Evolutionary conservation across 1,140 invertebrate genomes (phyloP).

Genomic region (Sesamia nonagrioides): DNA sequence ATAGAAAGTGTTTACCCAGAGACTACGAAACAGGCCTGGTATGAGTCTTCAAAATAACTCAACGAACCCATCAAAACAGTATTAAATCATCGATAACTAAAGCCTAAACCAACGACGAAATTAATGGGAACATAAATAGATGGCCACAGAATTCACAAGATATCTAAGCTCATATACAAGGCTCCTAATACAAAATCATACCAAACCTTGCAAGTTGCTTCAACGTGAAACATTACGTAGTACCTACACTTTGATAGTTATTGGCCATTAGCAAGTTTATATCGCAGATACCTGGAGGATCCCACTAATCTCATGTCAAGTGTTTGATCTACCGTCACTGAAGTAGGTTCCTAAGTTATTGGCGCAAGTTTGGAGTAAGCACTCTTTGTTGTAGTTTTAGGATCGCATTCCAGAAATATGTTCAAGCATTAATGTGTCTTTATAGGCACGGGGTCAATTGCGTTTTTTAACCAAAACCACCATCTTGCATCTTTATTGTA

Average conservation of each 20-base stretch:
- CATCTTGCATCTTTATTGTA: too few species aligned
- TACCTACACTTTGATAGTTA: constrained; percentile 30
- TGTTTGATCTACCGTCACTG: constrained; percentile 17
- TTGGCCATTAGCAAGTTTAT: constrained; percentile 42
- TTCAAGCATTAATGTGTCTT: neutral
- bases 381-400: constrained; percentile 18
- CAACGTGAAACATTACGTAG: constrained; percentile 7
- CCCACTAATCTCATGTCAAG: constrained; percentile 32
- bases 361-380: constrained; percentile 1
- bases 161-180: neutral
- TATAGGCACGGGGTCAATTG: neutral
- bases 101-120: neutral
- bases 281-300: constrained; percentile 28
- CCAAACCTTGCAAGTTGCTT: constrained; percentile 15
- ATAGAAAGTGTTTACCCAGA: neutral
- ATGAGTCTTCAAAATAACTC: neutral
- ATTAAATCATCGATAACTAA: neutral
- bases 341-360: constrained; percentile 14
- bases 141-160: neutral
- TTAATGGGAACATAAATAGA: neutral
- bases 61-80: neutral
- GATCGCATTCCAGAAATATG: too few species aligned
- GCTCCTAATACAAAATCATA: constrained; percentile 9
- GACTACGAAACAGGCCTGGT: neutral
- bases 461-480: too few species aligned